Conservation (phyloP, 1,140 invertebrate genomes). For the Drosophila azteca region DNA sequence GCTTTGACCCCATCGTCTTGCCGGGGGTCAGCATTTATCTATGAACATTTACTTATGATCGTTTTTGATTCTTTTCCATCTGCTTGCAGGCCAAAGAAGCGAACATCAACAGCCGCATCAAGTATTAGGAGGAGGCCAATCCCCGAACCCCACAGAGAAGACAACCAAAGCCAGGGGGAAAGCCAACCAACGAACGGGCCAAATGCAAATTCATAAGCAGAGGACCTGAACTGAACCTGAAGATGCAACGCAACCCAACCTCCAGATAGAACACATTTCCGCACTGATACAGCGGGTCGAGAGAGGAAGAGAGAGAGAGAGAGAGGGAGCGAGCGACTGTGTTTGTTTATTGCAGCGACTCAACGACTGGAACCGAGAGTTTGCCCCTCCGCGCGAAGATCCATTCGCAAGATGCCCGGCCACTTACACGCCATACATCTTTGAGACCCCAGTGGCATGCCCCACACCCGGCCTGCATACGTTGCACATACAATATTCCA, state of each 20-base stretch:
- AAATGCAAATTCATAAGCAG: constrained; percentile 65
- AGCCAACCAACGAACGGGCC: constrained; percentile 27
- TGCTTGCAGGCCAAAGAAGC: constrained; percentile 53
- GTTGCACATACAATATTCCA: constrained; percentile 8
- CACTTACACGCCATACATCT: constrained; percentile 44
- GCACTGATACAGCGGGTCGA: constrained; percentile 71
- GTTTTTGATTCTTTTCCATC: constrained; percentile 8
- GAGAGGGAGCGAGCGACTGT: neutral
- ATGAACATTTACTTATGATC: constrained; percentile 45
- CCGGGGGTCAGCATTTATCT: constrained; percentile 55
- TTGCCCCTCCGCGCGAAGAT: constrained; percentile 15
- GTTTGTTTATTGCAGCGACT: constrained; percentile 45
- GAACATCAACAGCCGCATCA: constrained; percentile 23
- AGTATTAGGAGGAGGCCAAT: constrained; percentile 53
- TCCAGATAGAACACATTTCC: constrained; percentile 69
- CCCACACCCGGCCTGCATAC: too few relatives aligned
- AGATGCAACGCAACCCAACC: constrained; percentile 43
- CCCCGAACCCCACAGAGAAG: constrained; percentile 23
- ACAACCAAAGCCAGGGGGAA: constrained; percentile 5
- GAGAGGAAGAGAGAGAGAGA: neutral
- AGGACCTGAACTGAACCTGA: constrained; percentile 37
- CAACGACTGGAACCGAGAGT: too few relatives aligned
- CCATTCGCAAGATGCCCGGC: constrained; percentile 51
- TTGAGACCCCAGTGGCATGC: constrained; percentile 13
- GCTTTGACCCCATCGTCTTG: constrained; percentile 21